A percentile compares a stretch with the other conserved stretches of the same genome.
Conservation (phyloP, 1,140 invertebrate genomes). For the Bactericera cockerelli region DNA sequence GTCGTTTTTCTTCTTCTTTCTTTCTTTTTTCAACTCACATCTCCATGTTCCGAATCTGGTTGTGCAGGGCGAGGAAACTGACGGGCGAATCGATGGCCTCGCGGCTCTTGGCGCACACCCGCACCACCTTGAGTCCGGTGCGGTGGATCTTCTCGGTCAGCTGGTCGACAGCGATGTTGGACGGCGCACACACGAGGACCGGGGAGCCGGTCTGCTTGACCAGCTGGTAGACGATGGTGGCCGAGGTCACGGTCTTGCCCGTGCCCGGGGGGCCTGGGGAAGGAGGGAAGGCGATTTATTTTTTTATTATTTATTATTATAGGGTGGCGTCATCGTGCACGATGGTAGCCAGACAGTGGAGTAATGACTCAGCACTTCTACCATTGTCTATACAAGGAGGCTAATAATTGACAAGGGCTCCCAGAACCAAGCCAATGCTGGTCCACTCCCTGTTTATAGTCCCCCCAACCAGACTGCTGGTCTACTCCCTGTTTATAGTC, state of each 20-base stretch:
- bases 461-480: too few species aligned
- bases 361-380: too few species aligned
- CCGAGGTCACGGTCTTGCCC: slow-evolving; percentile 98
- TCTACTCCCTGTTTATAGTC: too few species aligned
- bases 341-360: too few species aligned
- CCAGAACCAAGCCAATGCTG: too few species aligned
- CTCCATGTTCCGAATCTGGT: slow-evolving; percentile 91
- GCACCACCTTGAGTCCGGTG: slow-evolving; percentile 91
- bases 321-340: too few species aligned
- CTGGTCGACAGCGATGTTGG: slow-evolving; percentile 98
- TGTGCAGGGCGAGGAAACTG: slow-evolving; percentile 90
- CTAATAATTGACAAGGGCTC: too few species aligned
- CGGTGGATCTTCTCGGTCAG: slow-evolving; percentile 97
- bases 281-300: neutral
- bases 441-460: too few species aligned
- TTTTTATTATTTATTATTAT: too few species aligned
- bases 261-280: slow-evolving; percentile 44
- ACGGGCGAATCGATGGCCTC: slow-evolving; percentile 98
- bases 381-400: too few species aligned
- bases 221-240: slow-evolving; percentile 96
- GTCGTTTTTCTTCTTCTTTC: too few species aligned
- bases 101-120: slow-evolving; percentile 92
- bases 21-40: slow-evolving; percentile 28
- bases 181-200: slow-evolving; percentile 94
- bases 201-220: slow-evolving; percentile 87